Conservation (phyloP, 1,140 invertebrate genomes). For the Gryon sp. region DNA sequence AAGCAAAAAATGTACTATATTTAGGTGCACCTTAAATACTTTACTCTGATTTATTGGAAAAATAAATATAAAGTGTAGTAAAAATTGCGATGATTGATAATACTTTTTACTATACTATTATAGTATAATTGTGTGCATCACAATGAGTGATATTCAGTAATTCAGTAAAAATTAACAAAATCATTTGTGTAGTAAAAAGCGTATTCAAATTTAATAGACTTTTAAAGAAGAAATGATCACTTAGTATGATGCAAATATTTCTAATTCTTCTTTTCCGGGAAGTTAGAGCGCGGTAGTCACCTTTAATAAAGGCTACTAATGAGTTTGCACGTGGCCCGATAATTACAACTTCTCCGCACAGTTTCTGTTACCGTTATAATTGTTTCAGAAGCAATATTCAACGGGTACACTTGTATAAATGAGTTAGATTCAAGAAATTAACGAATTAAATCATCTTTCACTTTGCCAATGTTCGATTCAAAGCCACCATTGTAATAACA, state of each 20-base stretch:
- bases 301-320: slow-evolving; percentile 67
- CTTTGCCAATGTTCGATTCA: slow-evolving; percentile 17
- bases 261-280: slow-evolving; percentile 55
- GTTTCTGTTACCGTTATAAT: slow-evolving; percentile 51
- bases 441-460: slow-evolving; percentile 31
- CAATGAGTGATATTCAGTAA: too few species aligned
- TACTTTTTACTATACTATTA: too few species aligned
- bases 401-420: slow-evolving; percentile 25
- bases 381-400: slow-evolving; percentile 28
- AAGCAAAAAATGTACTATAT: too few species aligned
- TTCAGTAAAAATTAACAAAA: too few species aligned
- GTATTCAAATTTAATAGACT: slow-evolving; percentile 10
- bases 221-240: slow-evolving; percentile 34
- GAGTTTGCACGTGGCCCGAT: slow-evolving; percentile 69
- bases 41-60: too few species aligned
- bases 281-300: slow-evolving; percentile 58
- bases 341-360: slow-evolving; percentile 59
- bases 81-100: too few species aligned
- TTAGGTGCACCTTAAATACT: too few species aligned
- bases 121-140: too few species aligned
- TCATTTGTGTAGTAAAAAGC: too few species aligned
- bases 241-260: slow-evolving; percentile 63
- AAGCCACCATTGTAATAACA: slow-evolving; percentile 21
- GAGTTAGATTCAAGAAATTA: slow-evolving; percentile 42
- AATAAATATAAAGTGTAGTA: too few species aligned